These are phyloP conservation scores for Choreutis nemorana DNA, from an alignment of 2,888 invertebrate genomes.

Conservation along the genomic window DNA sequence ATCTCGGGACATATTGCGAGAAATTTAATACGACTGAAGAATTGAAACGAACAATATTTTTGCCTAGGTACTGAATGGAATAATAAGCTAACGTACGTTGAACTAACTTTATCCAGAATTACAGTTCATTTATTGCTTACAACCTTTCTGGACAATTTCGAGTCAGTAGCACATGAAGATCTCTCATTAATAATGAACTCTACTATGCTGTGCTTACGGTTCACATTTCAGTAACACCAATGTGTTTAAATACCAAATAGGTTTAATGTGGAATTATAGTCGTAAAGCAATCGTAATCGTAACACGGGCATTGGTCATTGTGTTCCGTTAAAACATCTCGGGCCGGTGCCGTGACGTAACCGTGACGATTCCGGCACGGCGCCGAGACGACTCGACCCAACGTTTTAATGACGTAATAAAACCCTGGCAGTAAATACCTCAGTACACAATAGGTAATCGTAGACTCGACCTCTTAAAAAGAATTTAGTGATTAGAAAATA, in stretches of 20 bases:
- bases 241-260: neutral
- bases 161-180: too few species aligned
- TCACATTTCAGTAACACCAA: neutral
- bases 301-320: slow-evolving; percentile 29
- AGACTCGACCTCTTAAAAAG: too few species aligned
- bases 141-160: too few species aligned
- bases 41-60: too few species aligned
- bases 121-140: too few species aligned
- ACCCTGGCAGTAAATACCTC: slow-evolving; percentile 30
- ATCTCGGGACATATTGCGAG: too few species aligned
- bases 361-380: slow-evolving; percentile 33
- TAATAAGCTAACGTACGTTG: too few species aligned
- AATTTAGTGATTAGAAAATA: too few species aligned
- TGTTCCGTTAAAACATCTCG: slow-evolving; percentile 33
- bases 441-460: too few species aligned
- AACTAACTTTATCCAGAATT: too few species aligned
- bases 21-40: too few species aligned
- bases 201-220: neutral
- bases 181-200: neutral
- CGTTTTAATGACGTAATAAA: slow-evolving; percentile 43
- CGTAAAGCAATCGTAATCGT: slow-evolving; percentile 30
- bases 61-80: too few species aligned
- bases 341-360: slow-evolving; percentile 8
- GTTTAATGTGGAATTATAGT: slow-evolving; percentile 11
- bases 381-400: slow-evolving; percentile 12